Conservation (phyloP, 2,888 invertebrate species). For the Caenorhabditis sp. region DNA sequence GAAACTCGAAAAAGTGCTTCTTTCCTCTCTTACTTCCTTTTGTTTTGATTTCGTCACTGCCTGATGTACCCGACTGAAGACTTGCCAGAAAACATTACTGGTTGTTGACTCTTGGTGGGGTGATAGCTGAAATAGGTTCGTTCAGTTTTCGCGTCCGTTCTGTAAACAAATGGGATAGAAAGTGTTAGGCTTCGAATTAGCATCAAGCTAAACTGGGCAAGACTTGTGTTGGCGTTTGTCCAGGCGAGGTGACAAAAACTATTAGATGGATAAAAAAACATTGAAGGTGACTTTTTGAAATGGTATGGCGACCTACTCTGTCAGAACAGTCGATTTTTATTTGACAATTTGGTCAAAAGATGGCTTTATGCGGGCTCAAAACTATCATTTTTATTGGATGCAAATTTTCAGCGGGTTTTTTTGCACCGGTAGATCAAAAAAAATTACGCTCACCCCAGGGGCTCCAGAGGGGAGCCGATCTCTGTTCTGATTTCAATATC, state of each 20-base stretch:
- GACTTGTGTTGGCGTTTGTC: slow-evolving; percentile 17
- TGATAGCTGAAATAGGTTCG: neutral
- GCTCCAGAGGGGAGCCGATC: no score
- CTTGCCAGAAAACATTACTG: neutral
- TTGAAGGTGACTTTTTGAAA: slow-evolving; percentile 1
- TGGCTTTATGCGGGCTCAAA: no score
- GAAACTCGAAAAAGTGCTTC: neutral
- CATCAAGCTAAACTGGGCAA: slow-evolving; percentile 51
- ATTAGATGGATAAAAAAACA: slow-evolving; percentile 32
- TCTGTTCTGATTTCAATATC: neutral
- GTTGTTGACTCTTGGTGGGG: neutral
- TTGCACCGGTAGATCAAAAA: no score
- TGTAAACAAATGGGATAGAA: slow-evolving; percentile 9
- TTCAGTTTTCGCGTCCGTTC: slow-evolving; percentile 6
- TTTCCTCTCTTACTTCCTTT: neutral
- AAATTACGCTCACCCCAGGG: no score
- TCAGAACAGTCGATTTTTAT: neutral
- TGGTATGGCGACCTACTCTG: neutral
- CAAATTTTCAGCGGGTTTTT: no score
- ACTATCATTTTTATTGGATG: no score
- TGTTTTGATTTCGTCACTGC: no score
- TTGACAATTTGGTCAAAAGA: no score
- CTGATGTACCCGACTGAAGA: no score
- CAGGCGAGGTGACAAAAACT: slow-evolving; percentile 52
- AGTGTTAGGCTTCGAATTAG: slow-evolving; percentile 38